Evolutionary conservation across 2,888 invertebrate species (phyloP).

Genomic region (Cheilosia pagana): DNA sequence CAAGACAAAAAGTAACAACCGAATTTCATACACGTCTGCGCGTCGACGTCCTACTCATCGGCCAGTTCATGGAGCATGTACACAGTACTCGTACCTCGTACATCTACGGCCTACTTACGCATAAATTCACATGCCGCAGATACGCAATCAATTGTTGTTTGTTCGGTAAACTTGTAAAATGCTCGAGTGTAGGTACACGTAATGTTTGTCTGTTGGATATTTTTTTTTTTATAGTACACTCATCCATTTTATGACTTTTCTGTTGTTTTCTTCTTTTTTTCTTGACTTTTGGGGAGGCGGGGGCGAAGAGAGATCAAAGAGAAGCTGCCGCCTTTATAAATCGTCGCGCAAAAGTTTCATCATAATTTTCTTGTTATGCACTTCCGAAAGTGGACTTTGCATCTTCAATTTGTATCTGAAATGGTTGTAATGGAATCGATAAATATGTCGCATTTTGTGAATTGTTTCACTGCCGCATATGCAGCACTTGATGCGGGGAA

Average conservation of each 20-base stretch:
- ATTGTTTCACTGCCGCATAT: slow-evolving; percentile 16
- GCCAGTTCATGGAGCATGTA: slow-evolving; percentile 12
- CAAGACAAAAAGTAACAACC: slow-evolving; percentile 23
- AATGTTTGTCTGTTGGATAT: background rate
- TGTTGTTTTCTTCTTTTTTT: slow-evolving; percentile 21
- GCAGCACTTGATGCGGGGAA: slow-evolving; percentile 1
- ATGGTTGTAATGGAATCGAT: slow-evolving; percentile 52
- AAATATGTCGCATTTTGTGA: slow-evolving; percentile 56
- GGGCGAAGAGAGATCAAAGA: slow-evolving; percentile 41
- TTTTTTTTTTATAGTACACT: slow-evolving; percentile 16
- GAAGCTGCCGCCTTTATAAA: slow-evolving; percentile 39
- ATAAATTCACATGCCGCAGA: slow-evolving; percentile 68
- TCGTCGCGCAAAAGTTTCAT: slow-evolving; percentile 41
- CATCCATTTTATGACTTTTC: slow-evolving; percentile 31
- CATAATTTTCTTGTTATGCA: slow-evolving; percentile 28
- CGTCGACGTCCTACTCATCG: slow-evolving; percentile 25
- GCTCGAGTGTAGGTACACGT: background rate
- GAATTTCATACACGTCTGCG: slow-evolving; percentile 2
- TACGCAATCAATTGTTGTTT: slow-evolving; percentile 64
- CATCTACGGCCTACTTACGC: slow-evolving; percentile 65
- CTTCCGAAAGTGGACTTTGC: slow-evolving; percentile 10
- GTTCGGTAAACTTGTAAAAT: slow-evolving; percentile 25
- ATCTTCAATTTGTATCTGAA: slow-evolving; percentile 16
- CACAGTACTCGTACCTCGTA: background rate
- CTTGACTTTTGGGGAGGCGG: slow-evolving; percentile 4